A percentile compares a stretch with the other conserved stretches of the same genome.
phyloP scores from a whole-genome alignment of 2,113 vertebrate species.

The rabbit (Oryctolagus cuniculus) region mOryCun1.1 NC_091443.1:31176001-31176500 shows the following conservation, averaged over 20 bases:
- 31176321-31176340: neutral
- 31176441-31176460: neutral
- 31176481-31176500: neutral
- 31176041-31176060: too few relatives aligned
- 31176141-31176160: too few relatives aligned
- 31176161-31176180: too few relatives aligned
- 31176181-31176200: too few relatives aligned
- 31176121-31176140: too few relatives aligned
- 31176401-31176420: neutral
- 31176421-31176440: neutral
- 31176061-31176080: too few relatives aligned
- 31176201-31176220: neutral
- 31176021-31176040: too few relatives aligned
- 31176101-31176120: too few relatives aligned
- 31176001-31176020: too few relatives aligned
- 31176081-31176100: too few relatives aligned
- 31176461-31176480: neutral
- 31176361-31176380: conserved; percentile 1
- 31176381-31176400: neutral
- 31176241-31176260: conserved; percentile 4
- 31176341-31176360: conserved; percentile 3
- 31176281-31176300: neutral
- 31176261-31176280: neutral
- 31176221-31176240: neutral
- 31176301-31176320: neutral